Base-by-base conservation (phyloP, 2,797 vertebrate species). In the Pangasius krempfi region DNA sequence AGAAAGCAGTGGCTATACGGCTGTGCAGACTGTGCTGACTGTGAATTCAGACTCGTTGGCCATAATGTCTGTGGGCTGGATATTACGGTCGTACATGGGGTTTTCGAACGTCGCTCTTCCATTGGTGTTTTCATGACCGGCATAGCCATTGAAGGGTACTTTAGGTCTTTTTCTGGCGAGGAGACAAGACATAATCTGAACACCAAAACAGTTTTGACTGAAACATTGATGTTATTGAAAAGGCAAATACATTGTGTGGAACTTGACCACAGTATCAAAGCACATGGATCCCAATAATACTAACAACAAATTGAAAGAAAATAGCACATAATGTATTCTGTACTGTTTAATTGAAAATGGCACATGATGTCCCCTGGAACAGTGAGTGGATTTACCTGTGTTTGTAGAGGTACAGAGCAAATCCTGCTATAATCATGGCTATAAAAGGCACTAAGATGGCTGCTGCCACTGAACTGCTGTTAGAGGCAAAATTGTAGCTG, bases 391-490 rank as follows among this genome's bases (percentile, higher is more conserved):
- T 86, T 75, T 92, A 99, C 98, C 98, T 98, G 97, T 99, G 98
- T 97, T 99, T 99, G 95, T 99, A 99, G 94, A 99, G 98, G 95
- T 99, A 99, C 93, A 99, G 96, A 91, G 98, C 98, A 7, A 99
- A 99, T 96, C 99, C 99, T 91, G 99, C 98, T 80, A 99, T 99
- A 95, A 99, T 99, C 96, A 99, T 98, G 93, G 98, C 98, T 90
- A 99, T 98, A 96, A 99, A 99, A 98, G 98, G 99, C 97, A 99
- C 99, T 93, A 99, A 96, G 92, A 99, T 99, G 89, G 99, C 98
- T 90, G 98, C 98, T 14, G 98, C 99, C 94, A 99, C 99, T 0
- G 99, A 99, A 94, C 98, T 99, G 97, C 99, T 99, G 95, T 99
- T 99, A 87, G 98, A 98, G 90, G 97, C 97, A 92, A 98, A 98